phyloP scores from a whole-genome alignment of 2,113 vertebrate genomes.

The Ctenodactylus gundi region DNA sequence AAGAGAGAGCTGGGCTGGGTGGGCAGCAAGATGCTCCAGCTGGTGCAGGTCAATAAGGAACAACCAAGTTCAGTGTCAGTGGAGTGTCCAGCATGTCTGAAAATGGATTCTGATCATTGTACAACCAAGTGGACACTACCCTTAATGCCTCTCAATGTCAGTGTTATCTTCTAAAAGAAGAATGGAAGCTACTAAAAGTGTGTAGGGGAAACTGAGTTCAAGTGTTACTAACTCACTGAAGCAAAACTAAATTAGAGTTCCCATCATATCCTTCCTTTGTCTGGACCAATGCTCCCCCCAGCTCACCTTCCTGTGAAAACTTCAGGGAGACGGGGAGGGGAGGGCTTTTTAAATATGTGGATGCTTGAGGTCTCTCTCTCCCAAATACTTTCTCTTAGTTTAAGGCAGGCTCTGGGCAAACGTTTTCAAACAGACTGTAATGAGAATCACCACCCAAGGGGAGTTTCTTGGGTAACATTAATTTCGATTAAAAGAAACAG shows the following conservation, averaged over 20 bases:
- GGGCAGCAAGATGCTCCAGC: neutral
- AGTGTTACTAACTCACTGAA: neutral
- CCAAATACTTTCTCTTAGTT: neutral
- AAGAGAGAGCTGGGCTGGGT: neutral
- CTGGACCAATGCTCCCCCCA: neutral
- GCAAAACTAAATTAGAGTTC: neutral
- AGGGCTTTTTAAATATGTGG: neutral
- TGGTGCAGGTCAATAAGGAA: neutral
- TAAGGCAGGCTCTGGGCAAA: neutral
- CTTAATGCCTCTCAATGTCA: neutral
- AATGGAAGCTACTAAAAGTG: neutral
- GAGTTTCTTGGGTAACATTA: neutral
- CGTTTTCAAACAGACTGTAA: neutral
- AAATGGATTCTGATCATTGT: neutral
- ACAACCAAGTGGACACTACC: neutral
- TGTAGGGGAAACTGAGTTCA: neutral
- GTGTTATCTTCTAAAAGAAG: neutral
- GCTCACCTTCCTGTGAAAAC: neutral
- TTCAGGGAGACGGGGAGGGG: fast-evolving
- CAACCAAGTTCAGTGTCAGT: neutral
- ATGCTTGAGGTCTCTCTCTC: neutral
- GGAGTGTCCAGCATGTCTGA: neutral
- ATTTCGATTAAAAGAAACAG: neutral
- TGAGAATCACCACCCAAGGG: neutral
- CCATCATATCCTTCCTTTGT: neutral